Evolutionary conservation across 2,797 vertebrate species (phyloP), one percentile per base, ranked within the genome.

Genomic region (Sarcophilus harrisii): DNA sequence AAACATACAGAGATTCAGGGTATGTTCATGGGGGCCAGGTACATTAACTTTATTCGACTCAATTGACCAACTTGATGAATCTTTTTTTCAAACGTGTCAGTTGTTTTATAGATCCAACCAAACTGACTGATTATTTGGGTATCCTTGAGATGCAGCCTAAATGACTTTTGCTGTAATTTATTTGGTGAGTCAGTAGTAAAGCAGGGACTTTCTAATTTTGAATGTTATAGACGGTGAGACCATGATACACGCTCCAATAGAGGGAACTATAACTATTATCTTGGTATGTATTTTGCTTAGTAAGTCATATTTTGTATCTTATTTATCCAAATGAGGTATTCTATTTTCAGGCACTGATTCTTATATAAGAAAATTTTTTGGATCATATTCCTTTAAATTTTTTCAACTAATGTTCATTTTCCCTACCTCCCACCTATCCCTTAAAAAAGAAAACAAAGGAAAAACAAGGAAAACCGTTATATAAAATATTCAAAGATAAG

Each of bases 41-140:
- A 95, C 91, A 52, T 52, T 94, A 57, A 45, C n/a, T 92, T 62
- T 95, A 24, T 38, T 91, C 91, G 59, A 92, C 90, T 92, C 92
- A 89, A 94, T 92, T 93, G 90, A 49, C 10, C 92, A 32, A 93
- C 91, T 4, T 29, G 38, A 11, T 95, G 11, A 30, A 81, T 91
- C 45, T 94, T 96, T 92, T 90, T 94, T 92, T 92, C 30, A 90
- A 95, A 49, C 21, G 16, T 55, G 94, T 62, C 94, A 57, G 1
- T 89, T 96, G 87, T 91, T 81, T 81, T 81, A 81, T 89, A 95
- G 57, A 95, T 14, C 91, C 90, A 96, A 94, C 91, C 5, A 90
- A 89, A 92, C 66, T 96, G 60, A 90, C 38, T 91, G 38, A 1
- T 93, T 94, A 94, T 94, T 30, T 92, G 29, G n/a, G 18, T n/a